Evolutionary conservation across 2,797 vertebrate genomes (phyloP), one percentile per base, ranked within the genome.

Genomic region (Naso thynnoides): DNA sequence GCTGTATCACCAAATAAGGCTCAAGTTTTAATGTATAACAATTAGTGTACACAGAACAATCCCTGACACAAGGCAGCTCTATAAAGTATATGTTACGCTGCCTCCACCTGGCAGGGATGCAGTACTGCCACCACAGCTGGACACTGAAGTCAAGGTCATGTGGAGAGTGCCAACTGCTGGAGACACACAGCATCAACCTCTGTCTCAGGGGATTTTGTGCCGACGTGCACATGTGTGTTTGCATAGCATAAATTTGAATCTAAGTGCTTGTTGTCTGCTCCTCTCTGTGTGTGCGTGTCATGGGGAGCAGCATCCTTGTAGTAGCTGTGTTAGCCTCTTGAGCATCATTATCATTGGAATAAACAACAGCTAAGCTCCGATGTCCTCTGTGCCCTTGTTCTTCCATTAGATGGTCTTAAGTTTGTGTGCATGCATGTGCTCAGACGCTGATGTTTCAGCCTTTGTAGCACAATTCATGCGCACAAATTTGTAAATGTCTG

Each of bases 261-360:
- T 15, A 69, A 60, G 63, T 75, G 78, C 82, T 58, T 84, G 81
- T 70, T 63, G 61, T 59, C 10, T 72, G 24, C 16, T 54, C 39
- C 80, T 19, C 70, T 70, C 58, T 24, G 50, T 72, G 76, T 70
- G 66, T 38, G 50, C 68, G 76, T 61, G 67, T 88, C 79, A 78
- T 79, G 5, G 38, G 74, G 81, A 74, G 73, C 44, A 66, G 61
- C 76, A 69, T 77, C 57, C 2, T 59, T 57, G 64, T 58, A 48
- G 70, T 83, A 41, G 78, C 79, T 26, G 64, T 27, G 64, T 67
- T 80, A 83, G 79, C 82, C 90, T 83, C 86, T 60, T 4, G 68
- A 88, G 88, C 79, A 76, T 88, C 87, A 88, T 91, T 88, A 91
- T 86, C 78, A 86, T 67, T 81, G 78, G 81, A 86, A 88, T 89